Conservation (phyloP, 2,797 vertebrate genomes). For the Argya squamiceps region DNA sequence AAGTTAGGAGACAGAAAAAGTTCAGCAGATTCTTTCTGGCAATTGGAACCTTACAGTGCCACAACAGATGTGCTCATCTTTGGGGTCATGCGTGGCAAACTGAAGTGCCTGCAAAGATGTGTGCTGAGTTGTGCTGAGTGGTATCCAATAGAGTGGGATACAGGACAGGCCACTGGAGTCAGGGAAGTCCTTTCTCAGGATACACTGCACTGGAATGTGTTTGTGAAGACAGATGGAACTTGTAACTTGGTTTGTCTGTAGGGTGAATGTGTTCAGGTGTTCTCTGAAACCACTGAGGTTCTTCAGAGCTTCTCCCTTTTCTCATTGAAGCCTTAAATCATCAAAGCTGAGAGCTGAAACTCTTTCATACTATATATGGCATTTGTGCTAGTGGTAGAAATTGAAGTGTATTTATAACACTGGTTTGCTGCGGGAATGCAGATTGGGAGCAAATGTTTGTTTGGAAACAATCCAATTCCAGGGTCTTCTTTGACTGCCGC, state of each 20-base stretch:
- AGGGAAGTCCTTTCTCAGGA: background rate
- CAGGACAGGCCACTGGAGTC: background rate
- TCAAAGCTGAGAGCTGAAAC: background rate
- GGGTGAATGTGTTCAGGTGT: background rate
- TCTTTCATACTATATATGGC: conserved; percentile 60
- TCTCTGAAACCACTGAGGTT: background rate
- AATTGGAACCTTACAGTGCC: background rate
- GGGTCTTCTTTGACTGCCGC: conserved; percentile 3
- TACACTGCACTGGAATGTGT: background rate
- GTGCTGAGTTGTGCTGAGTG: background rate
- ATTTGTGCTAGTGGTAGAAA: background rate
- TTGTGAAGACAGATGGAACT: background rate
- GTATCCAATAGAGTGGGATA: background rate
- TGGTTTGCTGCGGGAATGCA: background rate
- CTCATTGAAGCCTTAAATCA: background rate
- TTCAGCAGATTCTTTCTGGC: background rate
- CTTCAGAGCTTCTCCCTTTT: background rate
- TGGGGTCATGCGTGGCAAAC: background rate
- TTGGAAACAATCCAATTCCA: conserved; percentile 29
- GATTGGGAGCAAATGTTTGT: conserved; percentile 43
- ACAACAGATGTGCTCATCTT: background rate
- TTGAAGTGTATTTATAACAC: conserved; percentile 32
- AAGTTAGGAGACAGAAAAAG: background rate
- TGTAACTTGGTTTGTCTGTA: background rate
- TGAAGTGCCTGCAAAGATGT: background rate